Conservation (phyloP, 2,113 vertebrate species). For the Centropristis striata region DNA sequence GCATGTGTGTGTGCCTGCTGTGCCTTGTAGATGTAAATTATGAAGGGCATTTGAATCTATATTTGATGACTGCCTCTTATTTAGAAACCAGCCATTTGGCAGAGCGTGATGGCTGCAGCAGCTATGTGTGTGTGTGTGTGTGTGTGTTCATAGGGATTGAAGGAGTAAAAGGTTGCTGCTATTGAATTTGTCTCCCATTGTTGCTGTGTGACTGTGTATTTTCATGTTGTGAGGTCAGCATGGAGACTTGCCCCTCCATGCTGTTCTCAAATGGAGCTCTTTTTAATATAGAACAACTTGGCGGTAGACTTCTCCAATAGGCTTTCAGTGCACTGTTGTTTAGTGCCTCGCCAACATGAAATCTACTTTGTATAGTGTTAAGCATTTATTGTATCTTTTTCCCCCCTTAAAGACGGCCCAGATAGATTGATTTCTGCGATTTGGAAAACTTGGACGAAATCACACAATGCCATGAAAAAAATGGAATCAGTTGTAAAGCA, state of each 20-base stretch:
- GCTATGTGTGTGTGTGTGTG: constrained; percentile 8
- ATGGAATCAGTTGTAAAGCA: too few relatives aligned
- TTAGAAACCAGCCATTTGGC: constrained; percentile 59
- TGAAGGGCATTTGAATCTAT: constrained; percentile 69
- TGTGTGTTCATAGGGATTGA: constrained; percentile 23
- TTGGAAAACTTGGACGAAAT: too few relatives aligned
- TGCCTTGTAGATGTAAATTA: constrained; percentile 71
- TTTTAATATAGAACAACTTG: neutral
- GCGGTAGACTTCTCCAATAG: neutral
- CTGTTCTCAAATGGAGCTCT: neutral
- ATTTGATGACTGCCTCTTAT: constrained; percentile 70
- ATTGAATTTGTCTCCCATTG: constrained; percentile 14
- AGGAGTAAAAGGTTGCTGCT: constrained; percentile 17
- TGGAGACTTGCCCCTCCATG: neutral
- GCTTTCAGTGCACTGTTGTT: neutral
- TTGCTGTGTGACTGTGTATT: constrained; percentile 18
- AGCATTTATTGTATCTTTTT: too few relatives aligned
- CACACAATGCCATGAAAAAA: too few relatives aligned
- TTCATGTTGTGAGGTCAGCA: constrained; percentile 14
- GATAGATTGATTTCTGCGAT: too few relatives aligned
- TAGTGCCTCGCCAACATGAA: neutral
- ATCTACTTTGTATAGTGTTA: neutral
- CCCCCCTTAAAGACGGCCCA: too few relatives aligned
- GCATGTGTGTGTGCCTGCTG: constrained; percentile 27
- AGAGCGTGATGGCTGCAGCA: constrained; percentile 10